Evolutionary conservation across 2,797 vertebrate genomes (phyloP), one percentile per base, ranked within the genome.

Genomic region (Lophius americanus): DNA sequence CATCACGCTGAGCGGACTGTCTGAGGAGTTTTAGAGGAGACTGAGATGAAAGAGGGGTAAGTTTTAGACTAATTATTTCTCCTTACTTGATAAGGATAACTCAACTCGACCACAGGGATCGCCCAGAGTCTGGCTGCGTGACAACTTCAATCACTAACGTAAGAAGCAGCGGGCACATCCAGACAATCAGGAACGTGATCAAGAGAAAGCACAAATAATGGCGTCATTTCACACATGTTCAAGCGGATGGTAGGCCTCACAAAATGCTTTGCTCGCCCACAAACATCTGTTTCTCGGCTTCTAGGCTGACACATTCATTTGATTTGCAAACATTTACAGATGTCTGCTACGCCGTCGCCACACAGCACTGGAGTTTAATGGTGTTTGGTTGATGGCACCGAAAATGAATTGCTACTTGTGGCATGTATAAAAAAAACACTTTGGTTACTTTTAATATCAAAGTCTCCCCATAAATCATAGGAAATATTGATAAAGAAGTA

Each of bases 1-100:
- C 51, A n/a, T 84, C 82, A 77, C 53, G 76, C 76, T 60, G 75
- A 60, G 73, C 48, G 54, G 60, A 81, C 59, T 68, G 66, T 73
- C 73, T 73, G 76, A 76, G 64, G 43, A 65, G 60, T 69, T 76
- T 75, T 48, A 75, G 43, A 73, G 54, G 57, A 68, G 60, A 71
- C 65, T 35, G 35, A 72, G 57, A 85, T 87, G 68, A 89, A 83
- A 86, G 78, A 82, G 68, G 64, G 48, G 51, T 59, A 74, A 68
- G 61, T 77, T 85, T 76, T 60, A 59, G 66, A 75, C 55, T 85
- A 81, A 88, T 87, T 85, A 85, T 84, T 76, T 81, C 73, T 68
- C 63, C 84, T 72, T 75, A 62, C 77, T 84, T 68, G 75, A 81
- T 72, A 79, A 71, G 65, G 68, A 86, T 75, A 78, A 81, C 69